Percentiles rank a stretch among this genome's conserved stretches.
Conservation (phyloP, 1,140 invertebrate genomes). For the Ptiloglossa arizonensis region DNA sequence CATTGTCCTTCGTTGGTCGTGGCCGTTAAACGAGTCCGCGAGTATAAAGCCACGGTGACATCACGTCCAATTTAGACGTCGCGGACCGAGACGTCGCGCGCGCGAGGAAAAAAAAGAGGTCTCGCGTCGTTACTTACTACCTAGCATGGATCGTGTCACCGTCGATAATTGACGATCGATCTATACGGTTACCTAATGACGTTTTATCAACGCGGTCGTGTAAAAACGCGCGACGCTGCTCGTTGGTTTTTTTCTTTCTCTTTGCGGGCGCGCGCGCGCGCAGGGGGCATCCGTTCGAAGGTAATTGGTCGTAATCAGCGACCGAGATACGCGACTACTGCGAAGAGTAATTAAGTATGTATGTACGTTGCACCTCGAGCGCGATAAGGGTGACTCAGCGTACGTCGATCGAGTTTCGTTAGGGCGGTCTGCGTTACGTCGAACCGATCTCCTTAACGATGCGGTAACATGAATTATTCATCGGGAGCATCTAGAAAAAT, state of each 20-base stretch:
- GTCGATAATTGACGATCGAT: conserved; percentile 32
- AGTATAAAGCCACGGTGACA: conserved; percentile 60
- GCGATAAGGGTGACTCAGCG: background rate
- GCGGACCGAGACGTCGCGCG: conserved; percentile 4
- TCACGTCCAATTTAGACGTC: conserved; percentile 63
- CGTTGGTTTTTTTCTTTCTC: background rate
- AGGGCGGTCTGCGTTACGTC: background rate
- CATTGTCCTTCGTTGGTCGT: conserved; percentile 64
- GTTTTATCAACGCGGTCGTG: background rate
- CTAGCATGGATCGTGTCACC: background rate
- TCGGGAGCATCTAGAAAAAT: too few species aligned
- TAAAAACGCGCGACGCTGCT: conserved; percentile 5
- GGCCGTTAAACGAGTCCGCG: conserved; percentile 43
- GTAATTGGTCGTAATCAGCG: background rate
- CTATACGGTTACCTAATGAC: conserved; percentile 2
- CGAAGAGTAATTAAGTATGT: background rate
- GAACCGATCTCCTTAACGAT: too few species aligned
- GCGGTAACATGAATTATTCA: too few species aligned
- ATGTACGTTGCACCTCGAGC: background rate
- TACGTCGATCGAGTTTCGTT: background rate
- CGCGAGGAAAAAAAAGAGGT: conserved; percentile 24
- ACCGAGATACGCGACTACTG: too few species aligned
- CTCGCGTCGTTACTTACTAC: conserved; percentile 23
- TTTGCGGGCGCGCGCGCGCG: too few species aligned
- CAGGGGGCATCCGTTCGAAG: background rate